Base-by-base conservation (phyloP, 2,888 invertebrate species). In the Caenorhabditis sp. region DNA sequence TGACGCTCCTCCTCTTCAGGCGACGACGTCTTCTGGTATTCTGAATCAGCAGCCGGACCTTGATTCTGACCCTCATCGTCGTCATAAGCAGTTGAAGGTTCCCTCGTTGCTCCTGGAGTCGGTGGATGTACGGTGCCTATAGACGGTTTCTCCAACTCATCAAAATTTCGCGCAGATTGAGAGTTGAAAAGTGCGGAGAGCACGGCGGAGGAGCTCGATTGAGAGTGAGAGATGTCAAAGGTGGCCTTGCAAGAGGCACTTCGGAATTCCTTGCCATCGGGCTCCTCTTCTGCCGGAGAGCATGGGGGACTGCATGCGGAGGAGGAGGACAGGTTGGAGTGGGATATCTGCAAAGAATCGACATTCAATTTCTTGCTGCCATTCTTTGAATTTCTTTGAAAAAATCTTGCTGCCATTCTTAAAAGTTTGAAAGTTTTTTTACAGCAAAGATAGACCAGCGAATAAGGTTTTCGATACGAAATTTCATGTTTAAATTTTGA, bases 101-200 rank as follows among this genome's bases (percentile, higher is more conserved):
- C 87, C 10, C 87, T 59, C 0, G 86, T 85, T 24, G 79, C 83
- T 0, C 85, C 85, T 0, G 88, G 88, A 12, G 88, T 88, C 6
- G 88, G 88, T 41, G 88, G 88, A 58, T 87, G 88, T 28, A 88
- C 86, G 12, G 63, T 79, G 24, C 88, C 88, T 51, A 88, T 88
- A 61, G 85, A 84, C 31, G 73, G 83, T 31, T 69, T 77, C 31
- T 77, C 77, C 5, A 77, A 19, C 47, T 69, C 73, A 47, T 70
- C 74, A 28, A 76, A 82, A 22, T 51, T 74, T 22, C 72, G 63
- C 3, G 72, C 49, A 4, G 80, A 72, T 59, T 73, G 72, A 24
- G 72, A 54, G 22, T 66, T 66, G 38, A 72, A 80, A 10, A 72
- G 80, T 0, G 80, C 72, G 0, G 72, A 44, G 44, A 77, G 77